Base-by-base conservation (phyloP, 2,888 invertebrate species). In the Eupeodes latifasciatus region DNA sequence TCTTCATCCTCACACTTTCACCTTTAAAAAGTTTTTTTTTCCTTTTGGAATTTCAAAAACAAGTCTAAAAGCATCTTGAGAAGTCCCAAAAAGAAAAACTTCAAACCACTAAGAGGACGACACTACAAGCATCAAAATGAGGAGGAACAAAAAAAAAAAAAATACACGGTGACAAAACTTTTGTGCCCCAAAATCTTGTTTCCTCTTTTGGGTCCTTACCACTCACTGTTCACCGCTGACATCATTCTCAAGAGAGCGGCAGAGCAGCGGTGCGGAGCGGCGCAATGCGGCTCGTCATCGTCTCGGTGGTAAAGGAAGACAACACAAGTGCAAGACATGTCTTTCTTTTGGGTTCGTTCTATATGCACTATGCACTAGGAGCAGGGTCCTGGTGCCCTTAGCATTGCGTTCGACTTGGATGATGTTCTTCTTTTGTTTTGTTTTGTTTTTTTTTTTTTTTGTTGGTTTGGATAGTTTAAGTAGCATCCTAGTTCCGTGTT, bases 311-410 rank as follows among this genome's bases (percentile, higher is more conserved):
- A 71, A 66, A 11, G 72, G 75, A 67, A 64, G 49, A 69, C 53
- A 19, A 59, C 75, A 75, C 75, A 86, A 86, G 79, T 86, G 82
- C 82, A 86, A 69, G 86, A 72, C 79, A 86, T 82, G 82, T 79
- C 82, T 79, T 75, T 82, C 69, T n/a, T 67, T 47, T 57, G 11
- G 47, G 7, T 57, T 4, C 11, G n/a, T 10, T 5, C 10, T 47
- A 27, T 27, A 27, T 27, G 27, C 27, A 27, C 27, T 3, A 27
- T 27, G 27, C 27, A 27, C 2, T 0, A 27, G 27, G 27, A 27
- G 27, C 27, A 27, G 40, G 44, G 12, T 34, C 34, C 49, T 27
- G 79, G 7, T 71, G 82, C 86, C 79, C 79, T 82, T 64, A 79
- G 79, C 86, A 82, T 75, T 75, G 69, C 82, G 79, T 79, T 86